Evolutionary conservation across 2,797 vertebrate species (phyloP).

Genomic region (Eutrigla gurnardus): DNA sequence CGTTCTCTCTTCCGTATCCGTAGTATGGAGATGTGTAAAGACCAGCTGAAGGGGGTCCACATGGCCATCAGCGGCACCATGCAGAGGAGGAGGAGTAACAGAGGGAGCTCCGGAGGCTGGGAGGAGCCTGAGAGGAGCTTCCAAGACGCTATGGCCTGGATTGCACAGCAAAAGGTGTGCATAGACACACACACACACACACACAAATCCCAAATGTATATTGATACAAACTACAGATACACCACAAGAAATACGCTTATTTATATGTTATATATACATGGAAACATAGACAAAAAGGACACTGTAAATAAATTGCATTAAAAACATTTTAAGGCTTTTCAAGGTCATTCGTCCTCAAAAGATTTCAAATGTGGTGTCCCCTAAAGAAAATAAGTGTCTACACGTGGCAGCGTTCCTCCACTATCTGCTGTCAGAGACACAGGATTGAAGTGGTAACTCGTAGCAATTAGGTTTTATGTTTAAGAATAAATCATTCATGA

Average conservation of each 20-base stretch:
- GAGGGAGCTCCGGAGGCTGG: slow-evolving; percentile 61
- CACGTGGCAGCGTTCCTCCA: slow-evolving; percentile 21
- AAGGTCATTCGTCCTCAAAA: background rate
- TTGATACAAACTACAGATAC: background rate
- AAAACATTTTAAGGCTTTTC: no score
- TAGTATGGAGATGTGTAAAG: slow-evolving; percentile 76
- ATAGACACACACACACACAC: background rate
- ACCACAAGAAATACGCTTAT: background rate
- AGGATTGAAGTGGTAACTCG: background rate
- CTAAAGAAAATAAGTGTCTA: background rate
- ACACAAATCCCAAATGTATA: background rate
- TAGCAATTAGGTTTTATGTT: background rate
- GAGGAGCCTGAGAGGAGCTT: slow-evolving; percentile 75
- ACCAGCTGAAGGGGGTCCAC: slow-evolving; percentile 76
- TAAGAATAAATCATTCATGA: background rate
- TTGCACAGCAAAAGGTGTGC: slow-evolving; percentile 80
- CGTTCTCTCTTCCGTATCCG: background rate
- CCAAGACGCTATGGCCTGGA: slow-evolving; percentile 81
- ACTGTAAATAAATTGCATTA: no score
- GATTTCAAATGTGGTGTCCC: background rate
- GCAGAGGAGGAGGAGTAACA: slow-evolving; percentile 66
- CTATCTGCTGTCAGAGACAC: background rate
- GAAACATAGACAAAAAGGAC: no score
- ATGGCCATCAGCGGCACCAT: slow-evolving; percentile 58
- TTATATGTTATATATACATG: no score